These are phyloP conservation scores for Pterostichus madidus DNA, from an alignment of 2,888 invertebrate genomes.

Conservation along the genomic window DNA sequence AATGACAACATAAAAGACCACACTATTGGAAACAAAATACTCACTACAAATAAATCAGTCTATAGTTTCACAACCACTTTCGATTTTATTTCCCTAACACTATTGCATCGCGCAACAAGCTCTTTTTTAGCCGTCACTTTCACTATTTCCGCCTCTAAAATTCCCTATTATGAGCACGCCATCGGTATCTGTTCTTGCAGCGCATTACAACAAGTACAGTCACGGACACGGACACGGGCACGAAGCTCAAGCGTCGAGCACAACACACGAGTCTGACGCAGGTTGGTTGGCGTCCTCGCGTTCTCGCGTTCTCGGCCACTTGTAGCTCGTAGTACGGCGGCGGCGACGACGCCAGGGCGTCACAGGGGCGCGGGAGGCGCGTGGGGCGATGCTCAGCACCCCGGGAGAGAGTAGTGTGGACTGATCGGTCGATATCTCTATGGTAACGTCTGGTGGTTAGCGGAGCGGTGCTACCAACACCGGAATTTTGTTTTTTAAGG, in stretches of 20 bases:
- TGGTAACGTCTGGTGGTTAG: conserved; percentile 28
- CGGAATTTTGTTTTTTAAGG: not conserved
- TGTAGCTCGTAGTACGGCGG: conserved; percentile 49
- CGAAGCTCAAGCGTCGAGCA: not conserved
- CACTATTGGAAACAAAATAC: too few relatives aligned
- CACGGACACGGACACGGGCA: not conserved
- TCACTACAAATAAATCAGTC: too few relatives aligned
- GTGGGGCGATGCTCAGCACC: conserved; percentile 14
- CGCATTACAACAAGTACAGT: too few relatives aligned
- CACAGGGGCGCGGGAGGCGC: not conserved
- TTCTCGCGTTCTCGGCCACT: conserved; percentile 33
- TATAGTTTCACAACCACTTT: too few relatives aligned
- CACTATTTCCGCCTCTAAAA: too few relatives aligned
- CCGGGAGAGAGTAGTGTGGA: conserved; percentile 48
- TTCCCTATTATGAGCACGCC: too few relatives aligned
- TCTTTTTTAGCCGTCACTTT: too few relatives aligned
- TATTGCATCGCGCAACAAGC: too few relatives aligned
- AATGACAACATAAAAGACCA: too few relatives aligned
- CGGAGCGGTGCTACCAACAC: conserved; percentile 4
- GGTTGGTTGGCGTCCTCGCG: not conserved
- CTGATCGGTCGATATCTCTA: conserved; percentile 51
- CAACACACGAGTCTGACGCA: not conserved
- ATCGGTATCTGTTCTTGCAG: too few relatives aligned
- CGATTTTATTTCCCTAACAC: too few relatives aligned
- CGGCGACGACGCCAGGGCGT: not conserved